Evolutionary conservation across 1,140 invertebrate species (phyloP).

Genomic region (Nephila pilipes): DNA sequence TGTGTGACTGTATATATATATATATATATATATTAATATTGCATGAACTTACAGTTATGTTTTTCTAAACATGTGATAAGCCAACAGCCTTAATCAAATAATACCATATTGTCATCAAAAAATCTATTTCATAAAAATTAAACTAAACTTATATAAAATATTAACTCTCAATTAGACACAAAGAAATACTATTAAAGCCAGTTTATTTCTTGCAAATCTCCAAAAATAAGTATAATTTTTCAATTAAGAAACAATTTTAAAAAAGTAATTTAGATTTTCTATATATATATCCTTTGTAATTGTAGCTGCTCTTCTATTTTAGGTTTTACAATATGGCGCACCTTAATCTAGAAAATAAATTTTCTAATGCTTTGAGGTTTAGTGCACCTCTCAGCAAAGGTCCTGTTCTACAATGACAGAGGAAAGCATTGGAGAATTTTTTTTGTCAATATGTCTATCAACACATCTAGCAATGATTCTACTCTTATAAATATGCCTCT

Average conservation of each 20-base stretch:
- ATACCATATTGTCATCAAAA: too few species aligned
- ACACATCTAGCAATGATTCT: conserved; percentile 50
- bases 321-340: conserved; percentile 68
- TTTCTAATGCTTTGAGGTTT: conserved; percentile 76
- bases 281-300: neutral
- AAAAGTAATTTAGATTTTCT: neutral
- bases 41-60: too few species aligned
- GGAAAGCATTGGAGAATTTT: conserved; percentile 78
- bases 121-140: too few species aligned
- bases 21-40: too few species aligned
- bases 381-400: conserved; percentile 79
- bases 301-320: neutral
- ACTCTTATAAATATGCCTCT: conserved; percentile 51
- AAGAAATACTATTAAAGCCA: too few species aligned
- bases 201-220: neutral
- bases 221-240: too few species aligned
- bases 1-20: too few species aligned
- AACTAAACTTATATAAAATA: too few species aligned
- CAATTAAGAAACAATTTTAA: too few species aligned
- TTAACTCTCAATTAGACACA: too few species aligned
- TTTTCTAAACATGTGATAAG: too few species aligned
- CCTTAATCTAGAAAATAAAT: conserved; percentile 77
- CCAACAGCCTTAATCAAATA: too few species aligned
- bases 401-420: conserved; percentile 80
- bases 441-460: conserved; percentile 47